These are phyloP conservation scores for Nephotettix cincticeps DNA, from an alignment of 1,140 invertebrate genomes.

Conservation along the genomic window DNA sequence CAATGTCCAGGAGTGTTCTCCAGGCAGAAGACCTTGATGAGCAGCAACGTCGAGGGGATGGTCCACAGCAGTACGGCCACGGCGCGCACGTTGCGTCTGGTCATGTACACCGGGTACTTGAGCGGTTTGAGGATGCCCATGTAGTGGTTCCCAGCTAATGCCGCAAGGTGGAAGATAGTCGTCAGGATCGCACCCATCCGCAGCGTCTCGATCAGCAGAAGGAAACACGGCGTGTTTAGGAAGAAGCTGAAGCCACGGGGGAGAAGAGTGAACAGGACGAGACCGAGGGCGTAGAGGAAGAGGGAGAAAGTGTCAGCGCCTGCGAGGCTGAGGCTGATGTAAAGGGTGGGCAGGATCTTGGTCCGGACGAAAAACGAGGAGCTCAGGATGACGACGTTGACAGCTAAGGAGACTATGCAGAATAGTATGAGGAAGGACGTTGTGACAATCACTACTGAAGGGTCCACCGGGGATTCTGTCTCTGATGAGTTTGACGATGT, in stretches of 20 bases:
- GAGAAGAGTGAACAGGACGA: constrained; percentile 56
- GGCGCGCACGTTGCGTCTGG: constrained; percentile 48
- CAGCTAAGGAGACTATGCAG: constrained; percentile 51
- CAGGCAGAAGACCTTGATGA: constrained; percentile 53
- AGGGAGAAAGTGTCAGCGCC: constrained; percentile 58
- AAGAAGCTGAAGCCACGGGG: constrained; percentile 7
- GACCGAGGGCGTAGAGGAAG: constrained; percentile 49
- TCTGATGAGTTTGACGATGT: no score
- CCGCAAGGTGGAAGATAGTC: constrained; percentile 63
- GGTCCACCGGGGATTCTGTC: not conserved
- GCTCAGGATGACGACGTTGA: constrained; percentile 55
- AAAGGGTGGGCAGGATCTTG: constrained; percentile 57
- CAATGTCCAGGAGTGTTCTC: constrained; percentile 38
- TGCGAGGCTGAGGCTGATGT: constrained; percentile 60
- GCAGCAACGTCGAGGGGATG: constrained; percentile 51
- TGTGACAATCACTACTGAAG: not conserved
- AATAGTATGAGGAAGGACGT: constrained; percentile 48
- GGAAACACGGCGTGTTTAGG: constrained; percentile 41
- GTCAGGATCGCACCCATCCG: constrained; percentile 57
- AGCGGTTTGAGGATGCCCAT: constrained; percentile 61
- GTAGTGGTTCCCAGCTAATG: constrained; percentile 67
- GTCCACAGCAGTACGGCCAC: constrained; percentile 56
- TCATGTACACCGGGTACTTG: constrained; percentile 59
- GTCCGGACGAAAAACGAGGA: constrained; percentile 55
- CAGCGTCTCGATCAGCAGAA: constrained; percentile 51